phyloP scores from a whole-genome alignment of 2,888 invertebrate species.

The Melipona bicolor region DNA sequence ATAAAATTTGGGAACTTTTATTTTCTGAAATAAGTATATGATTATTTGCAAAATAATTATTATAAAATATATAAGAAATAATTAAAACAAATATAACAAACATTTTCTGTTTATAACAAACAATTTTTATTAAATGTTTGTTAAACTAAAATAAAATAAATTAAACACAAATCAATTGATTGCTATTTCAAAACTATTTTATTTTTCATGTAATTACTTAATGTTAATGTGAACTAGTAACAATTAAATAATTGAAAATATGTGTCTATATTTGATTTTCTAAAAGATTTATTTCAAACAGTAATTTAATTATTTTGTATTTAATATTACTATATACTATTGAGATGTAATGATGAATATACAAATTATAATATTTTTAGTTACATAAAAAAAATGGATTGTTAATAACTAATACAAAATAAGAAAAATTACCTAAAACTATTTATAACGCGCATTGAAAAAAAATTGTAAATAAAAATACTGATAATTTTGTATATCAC shows the following conservation, averaged over 20 bases:
- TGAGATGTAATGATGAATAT: neutral
- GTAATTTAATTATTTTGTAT: slow-evolving; percentile 3
- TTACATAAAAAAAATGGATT: neutral
- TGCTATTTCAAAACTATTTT: slow-evolving; percentile 32
- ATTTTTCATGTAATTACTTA: slow-evolving; percentile 37
- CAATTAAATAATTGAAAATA: slow-evolving; percentile 48
- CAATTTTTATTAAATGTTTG: slow-evolving; percentile 8
- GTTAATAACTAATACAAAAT: slow-evolving; percentile 1
- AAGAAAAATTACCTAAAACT: slow-evolving; percentile 7
- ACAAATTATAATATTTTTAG: neutral
- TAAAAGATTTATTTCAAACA: neutral
- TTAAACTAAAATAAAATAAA: slow-evolving; percentile 34
- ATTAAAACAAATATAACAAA: slow-evolving; percentile 11
- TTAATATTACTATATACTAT: neutral
- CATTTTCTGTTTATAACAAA: neutral
- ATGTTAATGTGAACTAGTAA: slow-evolving; percentile 41
- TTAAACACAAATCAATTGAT: slow-evolving; percentile 37
- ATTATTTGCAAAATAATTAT: neutral
- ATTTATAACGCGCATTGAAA: slow-evolving; percentile 1
- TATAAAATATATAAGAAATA: slow-evolving; percentile 1
- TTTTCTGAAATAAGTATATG: neutral
- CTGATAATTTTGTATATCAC: slow-evolving; percentile 24
- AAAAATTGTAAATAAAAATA: slow-evolving; percentile 39
- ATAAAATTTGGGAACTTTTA: neutral
- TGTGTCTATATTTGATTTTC: slow-evolving; percentile 39